phyloP scores from a whole-genome alignment of 2,888 invertebrate species.

The Nemotelus nigrinus region DNA sequence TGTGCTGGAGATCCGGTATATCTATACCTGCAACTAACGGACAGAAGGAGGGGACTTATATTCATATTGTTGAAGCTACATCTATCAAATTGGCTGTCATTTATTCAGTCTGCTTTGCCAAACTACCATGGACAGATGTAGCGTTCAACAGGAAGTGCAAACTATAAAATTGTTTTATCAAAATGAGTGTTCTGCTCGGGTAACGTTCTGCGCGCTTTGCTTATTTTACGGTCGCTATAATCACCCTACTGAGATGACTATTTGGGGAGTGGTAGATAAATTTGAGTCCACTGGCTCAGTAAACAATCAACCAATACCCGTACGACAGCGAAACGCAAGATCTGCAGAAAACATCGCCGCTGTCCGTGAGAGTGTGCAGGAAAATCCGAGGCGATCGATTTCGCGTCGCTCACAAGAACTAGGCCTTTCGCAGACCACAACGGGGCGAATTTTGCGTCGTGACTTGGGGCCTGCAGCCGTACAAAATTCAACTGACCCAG shows the following conservation, averaged over 20 bases:
- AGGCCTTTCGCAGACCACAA: too few relatives aligned
- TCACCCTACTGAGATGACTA: slow-evolving; percentile 15
- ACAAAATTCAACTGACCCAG: too few relatives aligned
- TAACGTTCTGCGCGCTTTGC: neutral
- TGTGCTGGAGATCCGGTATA: too few relatives aligned
- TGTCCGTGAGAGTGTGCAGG: slow-evolving; percentile 20
- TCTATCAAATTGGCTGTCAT: too few relatives aligned
- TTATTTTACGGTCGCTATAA: slow-evolving; percentile 17
- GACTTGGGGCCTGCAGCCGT: slow-evolving; percentile 3
- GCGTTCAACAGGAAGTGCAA: neutral
- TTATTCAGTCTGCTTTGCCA: neutral
- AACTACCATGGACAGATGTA: neutral
- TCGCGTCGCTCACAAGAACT: slow-evolving; percentile 21
- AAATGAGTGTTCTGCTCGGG: neutral
- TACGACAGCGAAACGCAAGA: slow-evolving; percentile 3
- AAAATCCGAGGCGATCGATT: slow-evolving; percentile 13
- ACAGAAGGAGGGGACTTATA: too few relatives aligned
- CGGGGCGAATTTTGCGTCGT: slow-evolving; percentile 5
- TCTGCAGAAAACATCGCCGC: slow-evolving; percentile 13
- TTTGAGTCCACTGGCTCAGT: neutral
- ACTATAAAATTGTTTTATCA: slow-evolving; percentile 12
- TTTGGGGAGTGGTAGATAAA: slow-evolving; percentile 10
- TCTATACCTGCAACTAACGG: too few relatives aligned
- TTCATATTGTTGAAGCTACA: too few relatives aligned
- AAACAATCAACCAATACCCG: slow-evolving; percentile 12